Evolutionary conservation across 2,797 vertebrate species (phyloP).

Genomic region (Synaphobranchus kaupii): DNA sequence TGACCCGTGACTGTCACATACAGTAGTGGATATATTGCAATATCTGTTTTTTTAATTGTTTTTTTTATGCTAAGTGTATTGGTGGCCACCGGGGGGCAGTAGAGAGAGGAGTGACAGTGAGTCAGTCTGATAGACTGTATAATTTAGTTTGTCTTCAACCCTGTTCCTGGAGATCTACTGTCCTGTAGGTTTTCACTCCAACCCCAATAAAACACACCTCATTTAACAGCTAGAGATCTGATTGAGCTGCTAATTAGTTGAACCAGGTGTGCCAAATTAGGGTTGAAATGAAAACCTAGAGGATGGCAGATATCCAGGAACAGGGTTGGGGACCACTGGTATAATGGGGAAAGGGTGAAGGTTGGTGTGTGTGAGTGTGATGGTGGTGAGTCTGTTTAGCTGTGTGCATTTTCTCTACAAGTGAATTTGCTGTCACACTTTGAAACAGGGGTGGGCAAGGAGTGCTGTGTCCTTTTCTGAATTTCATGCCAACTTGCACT

Average conservation of each 20-base stretch:
- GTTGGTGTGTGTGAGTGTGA: neutral
- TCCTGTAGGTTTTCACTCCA: too few species aligned
- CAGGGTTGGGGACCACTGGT: too few species aligned
- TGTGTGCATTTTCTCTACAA: neutral
- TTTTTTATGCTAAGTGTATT: neutral
- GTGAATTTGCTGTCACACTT: neutral
- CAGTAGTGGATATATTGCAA: neutral
- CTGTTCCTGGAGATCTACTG: too few species aligned
- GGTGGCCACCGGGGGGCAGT: neutral
- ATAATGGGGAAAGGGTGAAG: neutral
- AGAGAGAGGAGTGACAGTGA: neutral
- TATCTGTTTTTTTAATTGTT: neutral
- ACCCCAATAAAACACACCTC: too few species aligned
- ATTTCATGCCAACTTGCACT: neutral
- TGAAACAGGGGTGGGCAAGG: neutral
- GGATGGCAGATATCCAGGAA: too few species aligned
- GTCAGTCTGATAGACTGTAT: too few species aligned
- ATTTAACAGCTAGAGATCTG: too few species aligned
- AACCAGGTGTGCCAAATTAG: too few species aligned
- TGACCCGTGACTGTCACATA: neutral
- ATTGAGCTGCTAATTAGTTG: too few species aligned
- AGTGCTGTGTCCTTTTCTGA: neutral
- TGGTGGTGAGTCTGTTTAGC: neutral
- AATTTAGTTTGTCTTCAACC: too few species aligned
- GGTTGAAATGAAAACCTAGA: too few species aligned